Base-by-base conservation (phyloP, 2,113 vertebrate species). In the Steatornis caripensis region DNA sequence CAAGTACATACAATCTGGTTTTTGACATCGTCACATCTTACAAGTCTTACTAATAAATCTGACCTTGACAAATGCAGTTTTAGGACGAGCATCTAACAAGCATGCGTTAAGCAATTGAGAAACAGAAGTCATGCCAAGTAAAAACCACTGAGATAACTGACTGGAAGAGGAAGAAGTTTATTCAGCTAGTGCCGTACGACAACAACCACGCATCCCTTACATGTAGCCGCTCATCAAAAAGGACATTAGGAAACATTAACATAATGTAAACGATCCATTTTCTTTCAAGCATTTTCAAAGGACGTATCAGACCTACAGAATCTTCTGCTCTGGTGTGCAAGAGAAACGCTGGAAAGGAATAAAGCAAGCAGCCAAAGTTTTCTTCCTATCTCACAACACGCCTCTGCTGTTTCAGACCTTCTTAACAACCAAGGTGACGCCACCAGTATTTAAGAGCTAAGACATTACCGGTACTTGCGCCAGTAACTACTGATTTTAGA, bases 251-350 rank as follows among this genome's bases (percentile, higher is more conserved):
- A 70, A 97, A 97, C 98, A 98, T 98, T 98, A 98, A 98, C 98
- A 97, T 97, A 98, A 98, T 98, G 98, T 97, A 98, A 90, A 54
- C 96, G 93, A 94, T 95, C 79, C 61, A 36, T 89, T 97, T 97
- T 97, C 97, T 97, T 98, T 97, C 95, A 97, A 96, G 97, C 98
- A 97, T 97, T 98, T 96, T 98, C 98, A 98, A 98, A 98, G 97
- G 97, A 97, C 97, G 27, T 82, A 69, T 96, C 94, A 97, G 97
- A 98, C 95, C 95, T 87, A 97, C 84, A 93, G 15, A 61, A 65
- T 95, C 92, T 96, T 97, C 95, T 93, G 86, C 26, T 95, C 45
- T 84, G 51, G 69, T 96, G 96, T 97, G 95, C 94, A 96, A 93
- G 94, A 95, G 97, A 92, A 89, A 92, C 97, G 95, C 84, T 94